Conservation (phyloP, 2,797 vertebrate genomes). For the Bradypus variegatus region DNA sequence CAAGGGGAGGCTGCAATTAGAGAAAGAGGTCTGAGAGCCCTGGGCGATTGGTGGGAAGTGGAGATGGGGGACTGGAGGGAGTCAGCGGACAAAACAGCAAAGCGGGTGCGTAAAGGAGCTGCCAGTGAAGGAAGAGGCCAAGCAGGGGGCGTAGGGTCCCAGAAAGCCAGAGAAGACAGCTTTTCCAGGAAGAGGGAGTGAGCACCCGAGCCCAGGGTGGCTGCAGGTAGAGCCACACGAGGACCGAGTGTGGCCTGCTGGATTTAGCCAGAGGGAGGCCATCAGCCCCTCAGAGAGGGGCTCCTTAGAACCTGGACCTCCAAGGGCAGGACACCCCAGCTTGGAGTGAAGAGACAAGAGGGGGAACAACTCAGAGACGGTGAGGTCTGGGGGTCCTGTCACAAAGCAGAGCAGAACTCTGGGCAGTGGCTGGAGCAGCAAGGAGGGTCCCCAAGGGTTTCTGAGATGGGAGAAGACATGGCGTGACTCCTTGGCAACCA, state of each 20-base stretch:
- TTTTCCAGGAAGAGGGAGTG: not conserved
- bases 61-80: not conserved
- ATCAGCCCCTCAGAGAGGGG: fast-evolving
- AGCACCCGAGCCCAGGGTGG: fast-evolving
- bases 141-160: not conserved
- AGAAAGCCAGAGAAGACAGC: not conserved
- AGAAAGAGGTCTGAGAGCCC: not conserved
- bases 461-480: not conserved
- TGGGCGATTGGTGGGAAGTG: fast-evolving
- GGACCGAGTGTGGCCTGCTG: not conserved
- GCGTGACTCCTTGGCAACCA: too few relatives aligned
- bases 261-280: not conserved
- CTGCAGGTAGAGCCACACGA: not conserved
- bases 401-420: not conserved
- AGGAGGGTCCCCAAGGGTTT: not conserved
- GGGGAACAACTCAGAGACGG: not conserved
- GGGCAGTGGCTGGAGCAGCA: not conserved
- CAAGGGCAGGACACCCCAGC: not conserved
- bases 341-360: not conserved
- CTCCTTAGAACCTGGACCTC: too few relatives aligned
- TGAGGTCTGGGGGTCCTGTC: not conserved
- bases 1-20: not conserved
- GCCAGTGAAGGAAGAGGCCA: not conserved
- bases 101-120: not conserved
- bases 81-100: not conserved